A percentile compares a stretch with the other conserved stretches of the same genome.
phyloP scores from a whole-genome alignment of 2,113 vertebrate species.

The Argyrosomus japonicus region DNA sequence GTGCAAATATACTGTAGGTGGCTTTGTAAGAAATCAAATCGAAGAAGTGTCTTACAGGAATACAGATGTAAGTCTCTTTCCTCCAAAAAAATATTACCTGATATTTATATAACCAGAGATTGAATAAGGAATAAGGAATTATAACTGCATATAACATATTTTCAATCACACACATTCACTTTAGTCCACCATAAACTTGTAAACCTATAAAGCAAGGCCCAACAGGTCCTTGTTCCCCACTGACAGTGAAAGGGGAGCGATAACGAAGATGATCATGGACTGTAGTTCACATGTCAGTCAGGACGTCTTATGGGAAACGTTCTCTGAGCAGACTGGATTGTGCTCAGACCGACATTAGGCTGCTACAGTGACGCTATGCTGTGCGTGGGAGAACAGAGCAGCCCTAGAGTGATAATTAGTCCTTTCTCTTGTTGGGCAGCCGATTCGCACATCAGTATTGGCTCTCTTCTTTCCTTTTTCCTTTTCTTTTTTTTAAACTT shows the following conservation, averaged over 20 bases:
- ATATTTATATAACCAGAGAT: background rate
- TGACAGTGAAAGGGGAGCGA: constrained; percentile 25
- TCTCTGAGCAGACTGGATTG: constrained; percentile 49
- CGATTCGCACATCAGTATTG: constrained; percentile 60
- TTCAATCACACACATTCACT: background rate
- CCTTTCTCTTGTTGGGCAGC: constrained; percentile 61
- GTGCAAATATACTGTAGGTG: too few relatives aligned
- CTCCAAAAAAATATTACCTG: background rate
- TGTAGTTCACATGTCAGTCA: constrained; percentile 48
- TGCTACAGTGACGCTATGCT: constrained; percentile 37
- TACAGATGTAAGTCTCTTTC: background rate
- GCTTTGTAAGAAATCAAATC: too few relatives aligned
- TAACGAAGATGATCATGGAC: constrained; percentile 41
- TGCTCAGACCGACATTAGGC: constrained; percentile 61
- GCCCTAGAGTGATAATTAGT: constrained; percentile 79
- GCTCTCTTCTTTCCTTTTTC: constrained; percentile 13
- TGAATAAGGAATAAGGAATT: background rate
- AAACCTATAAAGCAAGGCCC: background rate
- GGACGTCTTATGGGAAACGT: constrained; percentile 30
- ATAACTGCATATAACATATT: background rate
- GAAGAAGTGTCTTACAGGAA: background rate
- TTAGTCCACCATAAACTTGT: background rate
- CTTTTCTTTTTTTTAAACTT: constrained; percentile 20
- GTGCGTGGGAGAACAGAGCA: constrained; percentile 63
- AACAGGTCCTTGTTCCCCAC: background rate